phyloP scores from a whole-genome alignment of 2,797 vertebrate genomes.

The Scolopax bukidnonensis region DNA sequence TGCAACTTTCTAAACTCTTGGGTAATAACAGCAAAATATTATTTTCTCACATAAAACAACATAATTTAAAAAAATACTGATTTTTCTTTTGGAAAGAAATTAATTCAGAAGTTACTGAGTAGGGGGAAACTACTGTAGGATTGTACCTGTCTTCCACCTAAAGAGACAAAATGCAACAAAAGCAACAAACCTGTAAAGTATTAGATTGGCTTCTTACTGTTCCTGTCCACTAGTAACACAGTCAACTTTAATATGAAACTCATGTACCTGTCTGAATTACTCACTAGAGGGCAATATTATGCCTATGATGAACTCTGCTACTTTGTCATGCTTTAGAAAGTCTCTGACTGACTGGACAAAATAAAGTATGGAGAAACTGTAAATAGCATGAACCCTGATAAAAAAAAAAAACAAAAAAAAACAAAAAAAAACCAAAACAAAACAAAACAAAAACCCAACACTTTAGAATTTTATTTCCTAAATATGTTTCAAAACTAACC shows the following conservation, averaged over 20 bases:
- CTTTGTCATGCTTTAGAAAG: not conserved
- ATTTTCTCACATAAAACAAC: not conserved
- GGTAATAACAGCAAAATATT: not conserved
- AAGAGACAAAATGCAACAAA: not conserved
- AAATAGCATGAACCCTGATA: not conserved
- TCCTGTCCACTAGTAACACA: not conserved
- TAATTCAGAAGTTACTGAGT: not conserved
- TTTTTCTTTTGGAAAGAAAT: not conserved
- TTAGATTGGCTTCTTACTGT: not conserved
- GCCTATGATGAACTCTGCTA: conserved; percentile 4
- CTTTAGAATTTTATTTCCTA: not conserved
- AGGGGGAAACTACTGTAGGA: not conserved
- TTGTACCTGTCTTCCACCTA: not conserved
- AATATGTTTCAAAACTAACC: not conserved
- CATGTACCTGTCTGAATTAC: not conserved
- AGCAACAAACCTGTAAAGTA: not conserved
- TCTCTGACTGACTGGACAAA: not conserved
- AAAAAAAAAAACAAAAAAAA: not conserved
- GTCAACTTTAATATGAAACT: not conserved
- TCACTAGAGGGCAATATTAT: conserved; percentile 76
- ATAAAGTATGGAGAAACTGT: not conserved
- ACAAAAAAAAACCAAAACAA: too few relatives aligned
- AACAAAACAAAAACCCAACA: not conserved
- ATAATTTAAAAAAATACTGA: not conserved
- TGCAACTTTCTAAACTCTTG: not conserved